A percentile compares a stretch with the other conserved stretches of the same genome.
These are phyloP conservation scores for Gymnogyps californianus DNA, from an alignment of 2,113 vertebrate species.

Conservation along the genomic window DNA sequence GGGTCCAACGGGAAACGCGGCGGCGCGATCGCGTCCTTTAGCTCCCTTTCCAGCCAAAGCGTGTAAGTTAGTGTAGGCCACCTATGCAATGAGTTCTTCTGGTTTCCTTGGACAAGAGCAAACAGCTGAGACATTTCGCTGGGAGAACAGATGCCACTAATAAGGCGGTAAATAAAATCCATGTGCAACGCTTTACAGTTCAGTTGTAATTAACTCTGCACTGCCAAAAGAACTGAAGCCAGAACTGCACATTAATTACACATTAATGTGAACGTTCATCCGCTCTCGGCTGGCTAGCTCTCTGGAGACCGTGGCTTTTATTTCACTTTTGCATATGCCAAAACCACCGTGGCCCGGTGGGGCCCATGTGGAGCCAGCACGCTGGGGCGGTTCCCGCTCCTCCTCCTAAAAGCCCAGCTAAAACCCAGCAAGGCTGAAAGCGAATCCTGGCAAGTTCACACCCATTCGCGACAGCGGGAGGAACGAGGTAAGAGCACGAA, in stretches of 20 bases:
- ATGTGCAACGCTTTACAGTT: neutral
- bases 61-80: neutral
- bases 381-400: neutral
- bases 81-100: neutral
- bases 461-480: rapidly evolving
- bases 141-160: conserved; percentile 23
- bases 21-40: rapidly evolving
- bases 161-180: conserved; percentile 25
- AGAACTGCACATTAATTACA: conserved; percentile 12
- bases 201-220: conserved; percentile 14
- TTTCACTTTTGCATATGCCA: neutral
- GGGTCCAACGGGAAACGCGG: neutral
- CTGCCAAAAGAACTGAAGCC: neutral
- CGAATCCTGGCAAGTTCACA: neutral
- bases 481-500: rapidly evolving
- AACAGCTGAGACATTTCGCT: neutral
- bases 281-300: neutral
- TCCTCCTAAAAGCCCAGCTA: neutral
- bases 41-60: neutral
- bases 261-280: neutral
- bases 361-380: neutral
- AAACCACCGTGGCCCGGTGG: neutral
- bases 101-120: neutral
- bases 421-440: neutral
- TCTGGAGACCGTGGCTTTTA: neutral